Base-by-base conservation (phyloP, 2,888 invertebrate genomes). In the Asteroscopus sphinx region DNA sequence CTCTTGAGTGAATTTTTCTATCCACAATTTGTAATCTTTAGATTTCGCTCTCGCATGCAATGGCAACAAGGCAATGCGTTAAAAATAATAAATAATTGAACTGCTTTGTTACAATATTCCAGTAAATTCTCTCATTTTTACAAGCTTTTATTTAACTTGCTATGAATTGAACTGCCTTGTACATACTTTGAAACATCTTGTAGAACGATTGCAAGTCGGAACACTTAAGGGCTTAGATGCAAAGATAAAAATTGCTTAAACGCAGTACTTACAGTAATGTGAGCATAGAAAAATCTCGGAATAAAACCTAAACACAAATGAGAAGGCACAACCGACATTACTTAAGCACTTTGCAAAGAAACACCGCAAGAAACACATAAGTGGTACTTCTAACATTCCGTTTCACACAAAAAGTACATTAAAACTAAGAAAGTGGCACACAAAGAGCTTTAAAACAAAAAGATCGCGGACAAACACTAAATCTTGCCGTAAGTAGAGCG, bases 381-480 rank as follows among this genome's bases (percentile, higher is more conserved):
- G 70, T 65, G 70, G 51, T 45, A 65, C 58, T 73, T 77, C 42
- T 30, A 65, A 64, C 58, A 68, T 54, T 58, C 33, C 28, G 37
- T 56, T 28, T 72, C 61, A 59, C 66, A 69, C 70, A 76, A 73
- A 76, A 77, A 76, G 77, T 65, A 73, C 77, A 76, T 73, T 73
- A 73, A 60, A 73, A 76, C 58, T 69, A 61, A 62, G 70, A 69
- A 69, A 69, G 47, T 45, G 51, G 32, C 66, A 35, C 30, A 33
- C 26, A 30, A 52, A 58, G 54, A 61, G 66, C 46, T 69, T 54
- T 61, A 56, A 76, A 73, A 69, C 66, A 76, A 69, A 73, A 76
- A 65, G 65, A 76, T 61, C 53, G 51, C 32, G 56, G 71, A 51
- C 53, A 49, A 53, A 42, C 32, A 73, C 42, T 73, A 73, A 76